Percentiles rank a stretch among this genome's conserved stretches.
These are phyloP conservation scores for Enteromius argenteus DNA, from an alignment of 2,797 vertebrate species.

Conservation along the genomic window DNA sequence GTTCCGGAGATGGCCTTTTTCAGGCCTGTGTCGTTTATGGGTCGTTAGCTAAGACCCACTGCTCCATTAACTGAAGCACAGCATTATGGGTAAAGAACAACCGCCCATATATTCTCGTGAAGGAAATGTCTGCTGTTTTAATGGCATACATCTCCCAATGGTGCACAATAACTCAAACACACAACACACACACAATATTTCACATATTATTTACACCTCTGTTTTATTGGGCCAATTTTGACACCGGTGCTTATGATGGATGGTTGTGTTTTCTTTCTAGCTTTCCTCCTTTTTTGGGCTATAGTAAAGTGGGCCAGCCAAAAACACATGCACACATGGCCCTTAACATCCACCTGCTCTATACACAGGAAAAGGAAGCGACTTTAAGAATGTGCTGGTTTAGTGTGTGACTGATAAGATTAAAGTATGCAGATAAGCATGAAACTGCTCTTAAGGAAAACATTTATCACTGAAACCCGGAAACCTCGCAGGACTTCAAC, in stretches of 20 bases:
- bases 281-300: constrained; percentile 54
- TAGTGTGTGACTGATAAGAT: constrained; percentile 44
- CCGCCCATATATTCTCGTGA: constrained; percentile 68
- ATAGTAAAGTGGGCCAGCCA: constrained; percentile 66
- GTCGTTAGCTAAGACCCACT: constrained; percentile 42
- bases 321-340: background rate
- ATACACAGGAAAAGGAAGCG: constrained; percentile 26
- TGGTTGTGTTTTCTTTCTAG: constrained; percentile 62
- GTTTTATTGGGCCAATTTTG: constrained; percentile 76
- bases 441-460: constrained; percentile 42
- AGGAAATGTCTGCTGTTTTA: constrained; percentile 70
- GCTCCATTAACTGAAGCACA: constrained; percentile 38
- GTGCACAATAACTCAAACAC: constrained; percentile 43
- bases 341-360: constrained; percentile 28
- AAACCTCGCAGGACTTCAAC: constrained; percentile 42
- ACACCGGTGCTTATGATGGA: constrained; percentile 73
- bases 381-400: constrained; percentile 18
- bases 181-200: constrained; percentile 30
- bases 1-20: constrained; percentile 14
- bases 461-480: constrained; percentile 31
- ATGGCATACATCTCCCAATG: constrained; percentile 67
- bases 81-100: constrained; percentile 49
- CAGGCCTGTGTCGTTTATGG: constrained; percentile 49
- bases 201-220: constrained; percentile 75
- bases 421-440: constrained; percentile 34